Base-by-base conservation (phyloP, 2,113 vertebrate species). In the Heterocephalus glaber region DNA sequence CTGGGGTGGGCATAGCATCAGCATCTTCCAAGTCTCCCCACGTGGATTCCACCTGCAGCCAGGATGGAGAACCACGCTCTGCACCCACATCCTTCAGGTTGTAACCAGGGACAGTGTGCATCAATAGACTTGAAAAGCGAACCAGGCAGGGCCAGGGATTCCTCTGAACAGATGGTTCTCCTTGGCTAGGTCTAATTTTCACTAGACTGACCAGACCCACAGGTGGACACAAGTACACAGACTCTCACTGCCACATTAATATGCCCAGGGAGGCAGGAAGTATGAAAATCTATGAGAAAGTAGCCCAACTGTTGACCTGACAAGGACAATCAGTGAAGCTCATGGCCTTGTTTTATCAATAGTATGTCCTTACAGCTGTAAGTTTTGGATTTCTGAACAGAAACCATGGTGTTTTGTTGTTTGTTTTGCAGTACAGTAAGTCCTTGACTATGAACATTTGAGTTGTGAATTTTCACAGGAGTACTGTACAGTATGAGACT, bases 101-200 rank as follows among this genome's bases (percentile, higher is more conserved):
- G 7, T 26, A 16, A 7, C 0, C 5, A 35, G 47, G 56, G 14
- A 24, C 1, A 3, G 19, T 0, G 13, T 12, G 44, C 7, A n/a
- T 54, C 41, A 54, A 54, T 26, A 14, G 72, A 14, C 22, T 28
- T 26, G 2, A 19, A 30, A 41, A 49, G 47, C 35, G 35, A 38
- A 49, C 77, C 19, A 14, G 30, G 9, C 8, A 13, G 61, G 33
- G 41, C 41, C 20, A 1, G 38, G 1, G 68, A 47, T 4, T 44
- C 77, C 52, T 54, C 81, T 33, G 49, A 22, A 35, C 30, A 72
- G 0, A 26, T 14, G 74, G 26, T 56, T 60, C 7, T 17, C 63
- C 20, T 38, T n/a, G 13, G 58, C 80, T 10, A 60, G 26, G 60
- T 28, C 52, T 70, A 12, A 0, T 19, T 76, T 56, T 76, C 52